These are phyloP conservation scores for Magallana nippona DNA, from an alignment of 2,888 invertebrate species.

Conservation along the genomic window DNA sequence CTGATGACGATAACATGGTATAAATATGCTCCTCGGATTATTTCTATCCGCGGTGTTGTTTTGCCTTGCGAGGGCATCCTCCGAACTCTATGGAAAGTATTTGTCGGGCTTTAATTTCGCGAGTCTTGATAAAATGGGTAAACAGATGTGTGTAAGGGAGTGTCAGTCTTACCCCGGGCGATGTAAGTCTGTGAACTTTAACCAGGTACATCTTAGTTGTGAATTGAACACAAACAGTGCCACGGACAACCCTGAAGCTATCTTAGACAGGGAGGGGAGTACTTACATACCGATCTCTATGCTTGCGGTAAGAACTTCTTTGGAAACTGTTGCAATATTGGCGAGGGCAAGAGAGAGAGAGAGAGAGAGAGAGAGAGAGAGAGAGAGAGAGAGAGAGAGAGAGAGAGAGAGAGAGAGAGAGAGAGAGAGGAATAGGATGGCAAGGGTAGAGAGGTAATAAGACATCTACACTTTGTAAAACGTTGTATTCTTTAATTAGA, in stretches of 20 bases:
- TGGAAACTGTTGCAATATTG: too few species aligned
- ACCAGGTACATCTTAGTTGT: background rate
- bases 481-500: too few species aligned
- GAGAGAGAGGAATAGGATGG: too few species aligned
- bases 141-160: background rate
- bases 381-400: too few species aligned
- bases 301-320: background rate
- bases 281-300: background rate
- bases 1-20: background rate
- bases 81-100: background rate
- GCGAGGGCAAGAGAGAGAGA: too few species aligned
- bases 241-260: background rate
- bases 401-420: too few species aligned
- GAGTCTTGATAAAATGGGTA: slow-evolving; percentile 6
- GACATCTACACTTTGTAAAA: too few species aligned
- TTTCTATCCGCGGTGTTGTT: background rate
- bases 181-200: background rate
- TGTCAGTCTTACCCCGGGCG: background rate
- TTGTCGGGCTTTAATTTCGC: background rate
- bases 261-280: background rate
- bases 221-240: background rate
- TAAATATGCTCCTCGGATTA: background rate
- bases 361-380: too few species aligned
- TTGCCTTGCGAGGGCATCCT: background rate
- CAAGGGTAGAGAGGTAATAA: too few species aligned